Conservation (phyloP, 37 sponge, comb jelly and placozoan genomes). For the Halichondria panicea region DNA sequence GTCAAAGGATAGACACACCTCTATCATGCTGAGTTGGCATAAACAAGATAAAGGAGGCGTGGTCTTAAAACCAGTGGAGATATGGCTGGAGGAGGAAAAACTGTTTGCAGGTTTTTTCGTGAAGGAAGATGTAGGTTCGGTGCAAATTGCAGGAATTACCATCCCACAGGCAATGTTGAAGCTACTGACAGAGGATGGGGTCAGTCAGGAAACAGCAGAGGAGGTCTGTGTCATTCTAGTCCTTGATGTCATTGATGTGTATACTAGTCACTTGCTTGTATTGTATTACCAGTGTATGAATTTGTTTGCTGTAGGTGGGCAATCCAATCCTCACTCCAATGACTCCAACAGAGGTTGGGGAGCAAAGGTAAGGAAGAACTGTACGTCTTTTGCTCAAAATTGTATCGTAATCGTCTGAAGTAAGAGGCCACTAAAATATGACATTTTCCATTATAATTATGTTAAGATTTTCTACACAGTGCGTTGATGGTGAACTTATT, state of each 20-base stretch:
- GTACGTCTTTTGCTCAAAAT: not conserved
- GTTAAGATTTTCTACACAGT: not conserved
- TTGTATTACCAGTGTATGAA: not conserved
- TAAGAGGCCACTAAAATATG: not conserved
- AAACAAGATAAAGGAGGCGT: too few relatives aligned
- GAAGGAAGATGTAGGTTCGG: constrained; percentile 37
- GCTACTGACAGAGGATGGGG: not conserved
- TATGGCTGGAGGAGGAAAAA: not conserved
- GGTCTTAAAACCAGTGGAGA: too few relatives aligned
- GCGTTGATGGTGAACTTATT: not conserved
- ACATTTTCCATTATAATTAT: too few relatives aligned
- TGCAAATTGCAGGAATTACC: constrained; percentile 13
- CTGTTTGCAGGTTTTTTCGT: constrained; percentile 23
- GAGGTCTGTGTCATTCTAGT: not conserved
- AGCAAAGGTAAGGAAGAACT: not conserved
- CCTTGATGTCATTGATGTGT: not conserved
- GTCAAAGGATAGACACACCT: not conserved
- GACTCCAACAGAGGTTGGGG: constrained; percentile 5
- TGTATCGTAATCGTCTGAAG: not conserved
- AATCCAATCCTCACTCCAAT: not conserved
- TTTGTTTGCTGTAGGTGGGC: not conserved
- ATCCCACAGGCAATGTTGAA: not conserved
- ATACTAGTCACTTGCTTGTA: not conserved
- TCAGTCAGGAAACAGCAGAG: not conserved
- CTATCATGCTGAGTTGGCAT: too few relatives aligned